Evolutionary conservation across 2,797 vertebrate genomes (phyloP).

Genomic region (Loriculus beryllinus): DNA sequence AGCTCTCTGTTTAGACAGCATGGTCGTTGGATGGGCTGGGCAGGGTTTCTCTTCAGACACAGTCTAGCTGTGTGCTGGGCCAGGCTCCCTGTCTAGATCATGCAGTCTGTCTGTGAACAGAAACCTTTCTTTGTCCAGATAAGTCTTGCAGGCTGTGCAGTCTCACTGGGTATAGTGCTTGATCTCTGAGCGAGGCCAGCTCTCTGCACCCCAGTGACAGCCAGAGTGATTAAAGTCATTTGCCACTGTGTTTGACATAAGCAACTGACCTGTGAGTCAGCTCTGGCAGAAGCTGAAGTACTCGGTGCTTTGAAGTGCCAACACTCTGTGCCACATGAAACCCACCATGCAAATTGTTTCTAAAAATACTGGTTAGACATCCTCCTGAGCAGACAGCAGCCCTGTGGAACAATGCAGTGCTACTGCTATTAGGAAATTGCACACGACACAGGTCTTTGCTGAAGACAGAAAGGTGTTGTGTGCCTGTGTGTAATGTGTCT

Average conservation of each 20-base stretch:
- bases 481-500: not conserved
- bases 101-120: constrained; percentile 26
- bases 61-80: not conserved
- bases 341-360: constrained; percentile 31
- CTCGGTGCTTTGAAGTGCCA: constrained; percentile 22
- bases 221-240: constrained; percentile 25
- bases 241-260: not conserved
- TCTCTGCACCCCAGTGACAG: not conserved
- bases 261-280: constrained; percentile 23
- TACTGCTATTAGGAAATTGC: not conserved
- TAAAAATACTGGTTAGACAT: constrained; percentile 14
- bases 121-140: constrained; percentile 22
- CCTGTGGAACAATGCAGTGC: not conserved
- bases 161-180: not conserved
- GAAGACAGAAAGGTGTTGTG: not conserved
- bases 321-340: not conserved
- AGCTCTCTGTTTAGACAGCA: not conserved
- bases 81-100: constrained; percentile 38
- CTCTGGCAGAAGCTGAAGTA: constrained; percentile 13
- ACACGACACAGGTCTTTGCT: not conserved
- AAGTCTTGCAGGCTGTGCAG: not conserved
- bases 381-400: not conserved
- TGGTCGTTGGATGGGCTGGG: not conserved
- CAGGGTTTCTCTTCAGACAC: not conserved
- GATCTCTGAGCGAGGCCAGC: not conserved